Evolutionary conservation across 2,888 invertebrate genomes (phyloP).

Genomic region (Glaucopsyche alexis): DNA sequence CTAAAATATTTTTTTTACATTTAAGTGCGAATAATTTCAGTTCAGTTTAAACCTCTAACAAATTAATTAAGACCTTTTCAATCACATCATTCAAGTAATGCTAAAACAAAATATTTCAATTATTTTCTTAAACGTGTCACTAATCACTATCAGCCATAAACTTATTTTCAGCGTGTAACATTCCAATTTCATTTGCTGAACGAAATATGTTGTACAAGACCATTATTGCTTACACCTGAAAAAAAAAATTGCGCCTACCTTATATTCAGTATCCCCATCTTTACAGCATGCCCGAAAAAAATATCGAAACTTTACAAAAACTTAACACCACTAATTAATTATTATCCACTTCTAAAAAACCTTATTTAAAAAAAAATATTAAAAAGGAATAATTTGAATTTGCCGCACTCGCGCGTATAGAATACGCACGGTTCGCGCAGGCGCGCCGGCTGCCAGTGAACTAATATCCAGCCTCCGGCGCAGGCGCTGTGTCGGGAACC

Average conservation of each 20-base stretch:
- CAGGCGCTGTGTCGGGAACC: constrained; percentile 48
- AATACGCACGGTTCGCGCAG: constrained; percentile 50
- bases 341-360: constrained; percentile 44
- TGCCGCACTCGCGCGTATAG: constrained; percentile 54
- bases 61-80: no score
- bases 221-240: neutral
- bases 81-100: no score
- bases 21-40: no score
- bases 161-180: neutral
- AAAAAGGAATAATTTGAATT: constrained; percentile 50
- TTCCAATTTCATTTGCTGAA: neutral
- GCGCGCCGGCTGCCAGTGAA: constrained; percentile 56
- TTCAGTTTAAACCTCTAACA: no score
- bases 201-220: neutral
- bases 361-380: constrained; percentile 25
- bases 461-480: constrained; percentile 59
- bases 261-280: constrained; percentile 63
- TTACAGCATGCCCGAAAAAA: constrained; percentile 63
- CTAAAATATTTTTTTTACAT: no score
- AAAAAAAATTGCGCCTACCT: constrained; percentile 48
- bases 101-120: neutral
- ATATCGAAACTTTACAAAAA: constrained; percentile 52
- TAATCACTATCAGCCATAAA: neutral
- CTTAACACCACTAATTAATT: constrained; percentile 49
- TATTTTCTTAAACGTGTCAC: neutral